Conservation (phyloP, 2,797 vertebrate genomes). For the Epinephelus coioides region DNA sequence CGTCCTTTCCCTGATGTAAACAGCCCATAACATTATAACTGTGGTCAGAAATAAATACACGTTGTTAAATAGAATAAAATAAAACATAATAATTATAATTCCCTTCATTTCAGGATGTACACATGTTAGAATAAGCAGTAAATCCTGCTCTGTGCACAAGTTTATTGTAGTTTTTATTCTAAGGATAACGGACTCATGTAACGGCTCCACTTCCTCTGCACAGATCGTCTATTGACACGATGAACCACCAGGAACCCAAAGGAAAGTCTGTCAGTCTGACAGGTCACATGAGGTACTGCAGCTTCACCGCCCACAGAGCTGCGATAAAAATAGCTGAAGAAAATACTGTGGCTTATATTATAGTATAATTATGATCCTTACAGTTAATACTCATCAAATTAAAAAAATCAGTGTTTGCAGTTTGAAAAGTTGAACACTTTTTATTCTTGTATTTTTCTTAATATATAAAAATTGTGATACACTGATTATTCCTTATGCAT, state of each 20-base stretch:
- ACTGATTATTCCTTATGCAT: neutral
- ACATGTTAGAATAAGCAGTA: neutral
- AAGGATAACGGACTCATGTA: slow-evolving; percentile 48
- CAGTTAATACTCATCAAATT: too few species aligned
- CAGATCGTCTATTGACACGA: slow-evolving; percentile 57
- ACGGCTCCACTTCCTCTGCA: slow-evolving; percentile 37
- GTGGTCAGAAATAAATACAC: neutral
- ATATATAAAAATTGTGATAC: too few species aligned
- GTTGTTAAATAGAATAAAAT: neutral
- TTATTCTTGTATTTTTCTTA: too few species aligned
- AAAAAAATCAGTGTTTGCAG: too few species aligned
- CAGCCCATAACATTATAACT: too few species aligned
- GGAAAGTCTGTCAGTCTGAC: neutral
- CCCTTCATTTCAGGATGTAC: rapidly evolving
- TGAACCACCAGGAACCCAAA: rapidly evolving
- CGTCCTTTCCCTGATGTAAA: neutral
- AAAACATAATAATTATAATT: rapidly evolving
- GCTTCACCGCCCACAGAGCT: neutral
- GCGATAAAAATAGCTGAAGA: neutral
- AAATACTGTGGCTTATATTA: too few species aligned
- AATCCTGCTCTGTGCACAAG: rapidly evolving
- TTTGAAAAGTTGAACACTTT: too few species aligned
- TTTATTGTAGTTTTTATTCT: slow-evolving; percentile 51
- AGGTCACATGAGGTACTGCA: too few species aligned
- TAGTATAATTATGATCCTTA: too few species aligned